These are phyloP conservation scores for Linurgus olivaceus DNA, from an alignment of 2,797 vertebrate genomes.

Conservation along the genomic window DNA sequence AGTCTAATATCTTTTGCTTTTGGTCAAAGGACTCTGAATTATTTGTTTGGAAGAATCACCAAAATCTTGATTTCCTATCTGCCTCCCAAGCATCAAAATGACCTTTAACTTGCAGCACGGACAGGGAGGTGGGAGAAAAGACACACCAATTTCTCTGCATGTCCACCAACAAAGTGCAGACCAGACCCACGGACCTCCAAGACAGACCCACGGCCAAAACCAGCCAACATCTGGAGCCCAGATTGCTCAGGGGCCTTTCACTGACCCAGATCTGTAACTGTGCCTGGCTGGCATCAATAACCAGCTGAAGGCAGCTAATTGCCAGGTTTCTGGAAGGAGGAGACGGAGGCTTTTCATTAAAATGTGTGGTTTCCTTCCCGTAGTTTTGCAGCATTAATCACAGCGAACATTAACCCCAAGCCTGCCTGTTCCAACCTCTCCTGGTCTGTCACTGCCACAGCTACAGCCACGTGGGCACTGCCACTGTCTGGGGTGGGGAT, in stretches of 20 bases:
- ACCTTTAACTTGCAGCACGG: background rate
- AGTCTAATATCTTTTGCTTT: background rate
- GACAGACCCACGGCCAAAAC: background rate
- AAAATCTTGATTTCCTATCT: background rate
- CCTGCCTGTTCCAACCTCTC: background rate
- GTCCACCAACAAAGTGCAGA: background rate
- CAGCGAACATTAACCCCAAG: background rate
- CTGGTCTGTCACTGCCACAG: background rate
- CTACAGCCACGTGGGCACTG: background rate
- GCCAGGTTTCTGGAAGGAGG: constrained; percentile 32
- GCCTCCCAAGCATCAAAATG: background rate
- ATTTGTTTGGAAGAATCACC: background rate
- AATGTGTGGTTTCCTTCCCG: constrained; percentile 36
- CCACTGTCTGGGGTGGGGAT: background rate
- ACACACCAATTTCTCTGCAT: background rate
- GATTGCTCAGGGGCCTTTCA: background rate
- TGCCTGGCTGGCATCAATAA: background rate
- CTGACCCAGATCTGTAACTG: constrained; percentile 15
- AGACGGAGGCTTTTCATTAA: constrained; percentile 38
- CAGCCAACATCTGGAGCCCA: constrained; percentile 23
- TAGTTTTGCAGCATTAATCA: constrained; percentile 41
- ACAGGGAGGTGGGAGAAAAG: background rate
- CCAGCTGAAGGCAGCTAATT: constrained; percentile 55
- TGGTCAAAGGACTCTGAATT: background rate
- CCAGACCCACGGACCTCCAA: background rate